phyloP scores from a whole-genome alignment of 1,140 invertebrate genomes.

The Mizuhopecten yessoensis region DNA sequence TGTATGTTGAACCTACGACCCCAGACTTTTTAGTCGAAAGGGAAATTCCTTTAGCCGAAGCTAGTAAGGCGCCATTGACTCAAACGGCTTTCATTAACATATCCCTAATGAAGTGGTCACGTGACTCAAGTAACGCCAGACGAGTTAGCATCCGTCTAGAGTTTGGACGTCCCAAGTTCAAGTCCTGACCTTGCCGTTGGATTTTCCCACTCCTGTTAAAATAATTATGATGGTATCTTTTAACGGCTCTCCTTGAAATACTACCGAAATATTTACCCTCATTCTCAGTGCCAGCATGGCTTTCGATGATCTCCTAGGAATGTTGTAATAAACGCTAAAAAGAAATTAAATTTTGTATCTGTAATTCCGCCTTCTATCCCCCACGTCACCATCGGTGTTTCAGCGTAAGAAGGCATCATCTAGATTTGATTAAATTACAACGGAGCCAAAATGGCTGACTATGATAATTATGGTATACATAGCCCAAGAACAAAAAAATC shows the following conservation, averaged over 20 bases:
- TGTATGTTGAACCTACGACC: too few species aligned
- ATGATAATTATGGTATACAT: not conserved
- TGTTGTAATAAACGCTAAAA: not conserved
- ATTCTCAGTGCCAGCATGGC: not conserved
- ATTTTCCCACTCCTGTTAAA: too few species aligned
- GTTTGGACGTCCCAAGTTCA: too few species aligned
- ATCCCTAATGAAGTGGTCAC: too few species aligned
- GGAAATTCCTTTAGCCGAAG: too few species aligned
- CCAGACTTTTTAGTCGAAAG: too few species aligned
- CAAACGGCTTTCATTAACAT: too few species aligned
- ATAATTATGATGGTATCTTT: not conserved
- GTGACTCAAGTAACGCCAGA: too few species aligned
- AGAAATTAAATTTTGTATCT: not conserved
- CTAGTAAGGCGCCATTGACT: too few species aligned
- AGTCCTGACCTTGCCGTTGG: too few species aligned
- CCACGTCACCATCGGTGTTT: not conserved
- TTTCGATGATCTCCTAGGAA: not conserved
- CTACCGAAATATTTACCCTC: not conserved
- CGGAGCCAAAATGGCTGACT: constrained; percentile 14
- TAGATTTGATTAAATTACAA: not conserved
- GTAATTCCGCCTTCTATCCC: not conserved
- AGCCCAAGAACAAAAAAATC: not conserved
- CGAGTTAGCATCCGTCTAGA: too few species aligned
- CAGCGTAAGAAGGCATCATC: not conserved
- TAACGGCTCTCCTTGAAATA: not conserved